Conservation (phyloP, 2,113 vertebrate species). For the Pelobates fuscus region DNA sequence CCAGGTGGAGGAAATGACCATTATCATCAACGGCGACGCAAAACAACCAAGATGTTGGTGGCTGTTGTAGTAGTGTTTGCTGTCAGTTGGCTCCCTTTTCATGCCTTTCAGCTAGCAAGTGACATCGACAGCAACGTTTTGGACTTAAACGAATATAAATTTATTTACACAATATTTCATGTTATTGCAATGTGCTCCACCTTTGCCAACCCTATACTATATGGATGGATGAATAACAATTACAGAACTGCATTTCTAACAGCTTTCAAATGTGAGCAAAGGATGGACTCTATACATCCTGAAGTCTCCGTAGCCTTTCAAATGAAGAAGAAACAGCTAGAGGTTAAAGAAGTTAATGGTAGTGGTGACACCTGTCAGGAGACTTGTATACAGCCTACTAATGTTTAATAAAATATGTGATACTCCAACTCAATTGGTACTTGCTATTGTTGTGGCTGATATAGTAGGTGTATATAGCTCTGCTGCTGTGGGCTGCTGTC, state of each 20-base stretch:
- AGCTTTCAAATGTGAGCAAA: constrained; percentile 76
- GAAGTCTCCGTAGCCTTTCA: constrained; percentile 68
- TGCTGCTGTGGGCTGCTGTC: no score
- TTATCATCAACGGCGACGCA: constrained; percentile 77
- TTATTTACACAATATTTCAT: constrained; percentile 89
- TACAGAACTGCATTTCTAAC: constrained; percentile 87
- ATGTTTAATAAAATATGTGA: constrained; percentile 66
- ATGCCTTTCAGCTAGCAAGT: constrained; percentile 87
- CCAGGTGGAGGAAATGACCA: constrained; percentile 69
- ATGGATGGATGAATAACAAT: constrained; percentile 96
- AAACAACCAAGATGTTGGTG: constrained; percentile 93
- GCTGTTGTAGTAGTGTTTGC: constrained; percentile 91
- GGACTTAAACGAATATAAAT: constrained; percentile 84
- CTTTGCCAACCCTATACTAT: constrained; percentile 89
- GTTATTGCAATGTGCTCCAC: constrained; percentile 94
- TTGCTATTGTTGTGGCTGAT: no score
- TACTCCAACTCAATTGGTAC: no score
- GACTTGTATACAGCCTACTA: constrained; percentile 77
- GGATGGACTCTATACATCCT: constrained; percentile 70
- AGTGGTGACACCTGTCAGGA: constrained; percentile 50
- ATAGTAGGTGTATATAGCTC: no score
- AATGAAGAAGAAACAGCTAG: constrained; percentile 66
- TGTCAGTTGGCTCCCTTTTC: constrained; percentile 89
- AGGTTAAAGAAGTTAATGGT: constrained; percentile 63
- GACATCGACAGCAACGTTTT: constrained; percentile 84